Base-by-base conservation (phyloP, 2,888 invertebrate species). In the Agonum fuliginosum region DNA sequence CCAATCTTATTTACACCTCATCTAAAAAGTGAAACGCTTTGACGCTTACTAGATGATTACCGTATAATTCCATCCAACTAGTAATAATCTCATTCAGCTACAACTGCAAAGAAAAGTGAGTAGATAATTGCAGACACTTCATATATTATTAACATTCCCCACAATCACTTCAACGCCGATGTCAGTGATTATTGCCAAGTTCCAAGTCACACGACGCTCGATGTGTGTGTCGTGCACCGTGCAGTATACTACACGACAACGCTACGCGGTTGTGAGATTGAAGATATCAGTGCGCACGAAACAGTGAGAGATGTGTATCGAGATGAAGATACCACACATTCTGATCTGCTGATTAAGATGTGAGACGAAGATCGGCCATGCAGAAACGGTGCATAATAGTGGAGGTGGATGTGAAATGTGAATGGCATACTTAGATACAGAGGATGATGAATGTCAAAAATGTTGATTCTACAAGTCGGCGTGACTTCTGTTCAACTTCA, bases 121-220 rank as follows among this genome's bases (percentile, higher is more conserved):
- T 37, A 37, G 37, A 6, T 37, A 37, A 37, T 37, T 37, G 37
- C 12, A 37, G 6, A 37, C 10, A 10, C 37, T 10, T n/a, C 12
- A 24, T 20, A 22, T 24, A 24, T 22, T 12, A 54, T 54, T 54
- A 54, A 54, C 22, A 54, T 54, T 54, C 54, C 24, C 24, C 22
- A 54, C 54, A 54, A 54, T 54, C 54, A 24, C 54, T 54, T 54
- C 12, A 54, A 24, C 54, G 24, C 54, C 54, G 12, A 54, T 54
- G 54, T 54, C 22, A 54, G 37, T 37, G 37, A 37, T 37, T 37
- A 10, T 10, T 12, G 8, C 12, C 10, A 3, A 54, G 54, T 54
- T n/a, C n/a, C 54, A 54, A 54, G 54, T 54, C 22, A 48, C 48
- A 17, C 17, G 6, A 46, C 14, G 12, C 48, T 6, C 20, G 54